Base-by-base conservation (phyloP, 2,888 invertebrate genomes). In the Byasa hedistus region DNA sequence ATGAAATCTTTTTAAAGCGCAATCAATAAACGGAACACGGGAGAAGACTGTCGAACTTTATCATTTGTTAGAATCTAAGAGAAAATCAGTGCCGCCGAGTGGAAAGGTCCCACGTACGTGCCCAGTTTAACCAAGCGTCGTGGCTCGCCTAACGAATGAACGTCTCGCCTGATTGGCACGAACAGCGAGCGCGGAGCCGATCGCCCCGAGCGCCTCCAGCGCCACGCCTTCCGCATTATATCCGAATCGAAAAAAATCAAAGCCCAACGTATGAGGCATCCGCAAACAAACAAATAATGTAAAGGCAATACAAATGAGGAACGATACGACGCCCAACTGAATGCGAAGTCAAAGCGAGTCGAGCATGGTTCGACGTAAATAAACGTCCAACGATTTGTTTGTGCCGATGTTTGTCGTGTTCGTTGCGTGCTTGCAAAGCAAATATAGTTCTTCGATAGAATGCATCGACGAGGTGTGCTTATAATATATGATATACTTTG, bases 261-360 rank as follows among this genome's bases (percentile, higher is more conserved):
- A 89, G 89, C 89, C 79, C 80, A 81, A 81, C 84, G 84, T 87
- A 87, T 86, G 84, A 84, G 85, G 86, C 85, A 86, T 86, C 82
- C 84, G 83, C 86, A 89, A 89, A 89, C 87, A 90, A 89, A 90
- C 87, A 90, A 91, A 91, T 90, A 90, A 91, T 86, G 87, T 87
- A 84, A 83, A 84, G 75, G 85, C 89, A 89, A 91, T 91, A 91
- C 88, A 87, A 89, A 91, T 91, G 91, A 91, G 89, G 79, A 87
- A 77, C 85, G 91, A 91, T 89, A 87, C 86, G 84, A 70, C 66
- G 73, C 76, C 82, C 84, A 83, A 78, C 78, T 80, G 87, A 86
- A 87, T 86, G 84, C 79, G 86, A 86, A 87, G 83, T 57, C 84
- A 82, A 75, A 74, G 84, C 78, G 83, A 83, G 83, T 77, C 80